Evolutionary conservation across 2,113 vertebrate genomes (phyloP).

Genomic region (Butorides virescens): DNA sequence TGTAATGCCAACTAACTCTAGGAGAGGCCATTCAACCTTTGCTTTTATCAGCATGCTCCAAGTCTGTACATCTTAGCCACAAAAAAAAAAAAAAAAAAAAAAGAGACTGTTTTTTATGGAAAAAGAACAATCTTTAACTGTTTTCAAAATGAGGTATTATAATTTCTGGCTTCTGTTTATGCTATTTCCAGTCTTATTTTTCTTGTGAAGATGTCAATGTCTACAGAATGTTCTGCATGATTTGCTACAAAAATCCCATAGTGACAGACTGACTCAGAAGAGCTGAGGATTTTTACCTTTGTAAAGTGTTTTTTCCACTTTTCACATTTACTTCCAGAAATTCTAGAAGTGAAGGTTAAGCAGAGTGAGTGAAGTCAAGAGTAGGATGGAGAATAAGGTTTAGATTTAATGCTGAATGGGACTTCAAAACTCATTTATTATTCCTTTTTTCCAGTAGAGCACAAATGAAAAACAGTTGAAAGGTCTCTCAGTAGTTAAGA

Average conservation of each 20-base stretch:
- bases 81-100: neutral
- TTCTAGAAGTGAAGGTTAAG: neutral
- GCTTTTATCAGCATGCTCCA: neutral
- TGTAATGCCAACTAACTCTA: neutral
- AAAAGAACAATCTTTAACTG: neutral
- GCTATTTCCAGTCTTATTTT: neutral
- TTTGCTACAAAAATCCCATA: neutral
- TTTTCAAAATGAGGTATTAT: neutral
- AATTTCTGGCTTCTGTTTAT: neutral
- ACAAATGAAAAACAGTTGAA: neutral
- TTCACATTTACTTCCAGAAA: neutral
- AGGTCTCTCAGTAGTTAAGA: neutral
- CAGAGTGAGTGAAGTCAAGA: neutral
- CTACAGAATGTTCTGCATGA: neutral
- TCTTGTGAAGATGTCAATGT: neutral
- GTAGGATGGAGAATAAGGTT: neutral
- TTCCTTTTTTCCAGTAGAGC: neutral
- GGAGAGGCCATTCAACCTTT: neutral
- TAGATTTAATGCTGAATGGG: neutral
- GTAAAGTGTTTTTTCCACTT: neutral
- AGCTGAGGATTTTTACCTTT: neutral
- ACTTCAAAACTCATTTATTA: slow-evolving; percentile 3
- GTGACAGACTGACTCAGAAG: neutral
- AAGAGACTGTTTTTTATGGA: neutral
- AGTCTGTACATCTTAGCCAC: neutral